A percentile compares a stretch with the other conserved stretches of the same genome.
phyloP scores from a whole-genome alignment of 2,797 vertebrate genomes.

The Anniella stebbinsi region DNA sequence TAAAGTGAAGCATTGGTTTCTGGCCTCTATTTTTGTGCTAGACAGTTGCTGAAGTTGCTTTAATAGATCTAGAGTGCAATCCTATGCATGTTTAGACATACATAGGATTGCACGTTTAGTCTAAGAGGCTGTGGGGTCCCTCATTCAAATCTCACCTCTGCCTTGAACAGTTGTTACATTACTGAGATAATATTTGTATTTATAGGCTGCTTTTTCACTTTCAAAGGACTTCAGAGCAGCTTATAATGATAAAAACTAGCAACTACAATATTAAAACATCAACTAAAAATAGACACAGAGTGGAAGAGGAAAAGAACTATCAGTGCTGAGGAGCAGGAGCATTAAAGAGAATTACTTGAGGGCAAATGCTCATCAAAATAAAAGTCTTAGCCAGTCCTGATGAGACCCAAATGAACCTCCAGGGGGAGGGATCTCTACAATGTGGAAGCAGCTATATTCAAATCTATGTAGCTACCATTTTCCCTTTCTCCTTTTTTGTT shows the following conservation, averaged over 20 bases:
- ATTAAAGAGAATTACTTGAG: neutral
- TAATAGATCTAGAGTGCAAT: neutral
- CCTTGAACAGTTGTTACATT: neutral
- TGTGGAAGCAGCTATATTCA: too few species aligned
- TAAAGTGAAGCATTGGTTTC: neutral
- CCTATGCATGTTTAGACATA: too few species aligned
- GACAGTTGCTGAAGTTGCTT: neutral
- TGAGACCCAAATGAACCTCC: too few species aligned
- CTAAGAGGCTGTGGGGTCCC: neutral
- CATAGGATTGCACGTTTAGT: too few species aligned
- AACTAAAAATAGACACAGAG: neutral
- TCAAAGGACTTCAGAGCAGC: neutral
- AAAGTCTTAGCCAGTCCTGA: too few species aligned
- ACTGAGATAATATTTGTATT: neutral
- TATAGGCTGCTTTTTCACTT: neutral
- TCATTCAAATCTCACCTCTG: neutral
- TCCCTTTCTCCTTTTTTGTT: too few species aligned
- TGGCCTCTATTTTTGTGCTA: rapidly evolving
- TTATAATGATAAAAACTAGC: neutral
- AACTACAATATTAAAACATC: neutral
- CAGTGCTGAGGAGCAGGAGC: neutral
- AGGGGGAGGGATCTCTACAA: too few species aligned
- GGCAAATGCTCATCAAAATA: neutral
- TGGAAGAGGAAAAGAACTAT: neutral
- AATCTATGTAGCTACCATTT: too few species aligned